Evolutionary conservation across 2,888 invertebrate genomes (phyloP), one percentile per base, ranked within the genome.

Genomic region (Athrips mouffetella): DNA sequence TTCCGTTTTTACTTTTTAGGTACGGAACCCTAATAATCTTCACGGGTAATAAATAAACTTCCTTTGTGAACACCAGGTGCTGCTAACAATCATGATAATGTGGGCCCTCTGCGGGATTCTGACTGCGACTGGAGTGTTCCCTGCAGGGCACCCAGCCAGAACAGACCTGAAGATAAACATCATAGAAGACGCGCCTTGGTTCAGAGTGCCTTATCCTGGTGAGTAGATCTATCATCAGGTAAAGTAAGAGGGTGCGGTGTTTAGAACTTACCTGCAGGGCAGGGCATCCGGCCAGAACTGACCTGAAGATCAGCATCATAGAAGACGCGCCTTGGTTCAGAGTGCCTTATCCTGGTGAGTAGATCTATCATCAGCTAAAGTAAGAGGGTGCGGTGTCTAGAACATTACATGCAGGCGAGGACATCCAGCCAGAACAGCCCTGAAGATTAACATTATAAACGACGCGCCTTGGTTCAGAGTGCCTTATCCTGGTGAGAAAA

Each of bases 131-230:
- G 89, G 90, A 48, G 89, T 90, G n/a, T 87, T 95, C 13, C 90
- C 91, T 0, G 75, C 76, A 0, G 91, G 91, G 0, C 93, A 94
- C 73, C 91, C 92, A 0, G 94, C 93, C 0, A 85, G 95, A 51
- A 93, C 94, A 0, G 95, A 96, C 69, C 90, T 91, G 6, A 93
- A 94, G 62, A 66, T 92, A 2, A 89, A 90, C 54, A 92, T 94
- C 46, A 83, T 96, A 13, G 80, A 89, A n/a, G 91, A 92, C 59
- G 92, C 94, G 1, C 92, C 93, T 0, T 96, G 95, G 95, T 93
- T 96, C 68, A 88, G 94, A 20, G 65, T 96, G 10, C 94, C 95
- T 0, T 95, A 95, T 78, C 95, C 96, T 56, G 94, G 92, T 92
- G 71, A 41, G 31, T n/a, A n/a, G n/a, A n/a, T n/a, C n/a, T n/a